Evolutionary conservation across 2,797 vertebrate species (phyloP).

Genomic region (Poeciliopsis paucimaculata): DNA sequence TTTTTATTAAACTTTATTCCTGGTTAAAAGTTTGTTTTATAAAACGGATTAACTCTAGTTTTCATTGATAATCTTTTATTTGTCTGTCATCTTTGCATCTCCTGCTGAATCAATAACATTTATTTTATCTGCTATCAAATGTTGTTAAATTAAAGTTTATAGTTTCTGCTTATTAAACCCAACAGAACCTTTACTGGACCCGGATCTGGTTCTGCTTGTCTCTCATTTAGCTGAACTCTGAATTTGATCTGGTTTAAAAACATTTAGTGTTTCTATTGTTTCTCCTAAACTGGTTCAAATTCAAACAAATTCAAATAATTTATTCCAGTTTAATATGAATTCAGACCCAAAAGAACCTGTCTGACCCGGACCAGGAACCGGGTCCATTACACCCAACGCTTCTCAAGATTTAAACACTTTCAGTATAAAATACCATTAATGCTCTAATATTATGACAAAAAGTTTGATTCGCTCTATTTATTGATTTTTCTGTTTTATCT

Average conservation of each 20-base stretch:
- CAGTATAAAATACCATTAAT: neutral
- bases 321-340: neutral
- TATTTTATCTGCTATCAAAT: no score
- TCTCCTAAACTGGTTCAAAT: neutral
- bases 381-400: neutral
- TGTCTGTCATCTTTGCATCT: neutral
- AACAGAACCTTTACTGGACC: neutral
- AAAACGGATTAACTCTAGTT: neutral
- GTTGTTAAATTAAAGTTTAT: neutral
- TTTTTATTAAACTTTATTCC: neutral
- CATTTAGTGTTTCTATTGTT: neutral
- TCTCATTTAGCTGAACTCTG: neutral
- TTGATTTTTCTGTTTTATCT: neutral
- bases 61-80: neutral
- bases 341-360: neutral
- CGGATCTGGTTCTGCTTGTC: neutral
- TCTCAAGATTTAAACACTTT: neutral
- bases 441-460: neutral
- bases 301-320: neutral
- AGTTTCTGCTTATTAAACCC: neutral
- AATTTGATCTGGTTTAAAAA: neutral
- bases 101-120: no score
- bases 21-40: neutral
- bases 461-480: neutral
- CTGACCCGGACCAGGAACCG: neutral